A percentile compares a stretch with the other conserved stretches of the same genome.
Evolutionary conservation across 2,113 vertebrate genomes (phyloP).

Genomic region (Hippopotamus amphibius): DNA sequence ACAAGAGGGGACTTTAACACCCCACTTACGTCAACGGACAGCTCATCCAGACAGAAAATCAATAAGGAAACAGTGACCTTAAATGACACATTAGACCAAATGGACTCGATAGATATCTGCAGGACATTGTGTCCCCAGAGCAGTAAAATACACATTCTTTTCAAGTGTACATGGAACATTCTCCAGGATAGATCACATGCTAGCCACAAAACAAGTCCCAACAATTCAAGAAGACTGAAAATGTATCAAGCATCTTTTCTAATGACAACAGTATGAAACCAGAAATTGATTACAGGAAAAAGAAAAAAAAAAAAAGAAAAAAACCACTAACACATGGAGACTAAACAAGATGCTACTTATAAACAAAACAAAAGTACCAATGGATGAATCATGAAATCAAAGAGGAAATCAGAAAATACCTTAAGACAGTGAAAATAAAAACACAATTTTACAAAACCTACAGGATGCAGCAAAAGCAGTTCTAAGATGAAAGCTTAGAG

Average conservation of each 20-base stretch:
- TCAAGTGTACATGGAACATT: background rate
- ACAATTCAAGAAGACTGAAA: background rate
- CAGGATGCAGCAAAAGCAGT: background rate
- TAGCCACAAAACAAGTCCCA: background rate
- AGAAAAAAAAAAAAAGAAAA: background rate
- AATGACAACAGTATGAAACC: background rate
- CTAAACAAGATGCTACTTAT: background rate
- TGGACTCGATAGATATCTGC: background rate
- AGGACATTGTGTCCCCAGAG: background rate
- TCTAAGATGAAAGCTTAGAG: background rate
- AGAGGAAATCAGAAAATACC: background rate
- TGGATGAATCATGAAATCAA: accelerated
- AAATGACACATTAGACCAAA: background rate
- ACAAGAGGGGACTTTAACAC: background rate
- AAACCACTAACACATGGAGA: background rate
- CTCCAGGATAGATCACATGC: background rate
- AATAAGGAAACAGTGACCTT: background rate
- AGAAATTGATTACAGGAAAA: background rate
- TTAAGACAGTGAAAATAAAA: background rate
- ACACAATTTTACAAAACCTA: background rate
- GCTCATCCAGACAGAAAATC: background rate
- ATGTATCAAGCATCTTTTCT: background rate
- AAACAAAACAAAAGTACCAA: background rate
- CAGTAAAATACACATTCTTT: background rate
- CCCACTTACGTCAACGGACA: background rate